Conservation (phyloP, 1,140 invertebrate species). For the Dermatophagoides farinae region DNA sequence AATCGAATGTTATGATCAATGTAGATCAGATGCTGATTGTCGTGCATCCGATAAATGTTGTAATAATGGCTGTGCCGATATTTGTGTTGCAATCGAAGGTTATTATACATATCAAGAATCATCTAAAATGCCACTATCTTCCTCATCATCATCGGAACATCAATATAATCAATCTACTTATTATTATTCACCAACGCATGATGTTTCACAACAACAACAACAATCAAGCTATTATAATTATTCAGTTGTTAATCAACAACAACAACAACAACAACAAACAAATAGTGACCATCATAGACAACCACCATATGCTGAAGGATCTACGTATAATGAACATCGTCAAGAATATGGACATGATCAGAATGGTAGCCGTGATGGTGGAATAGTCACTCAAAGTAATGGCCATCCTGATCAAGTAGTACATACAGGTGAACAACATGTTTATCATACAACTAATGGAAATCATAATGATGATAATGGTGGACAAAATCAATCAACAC, state of each 20-base stretch:
- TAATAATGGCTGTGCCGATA: slow-evolving; percentile 45
- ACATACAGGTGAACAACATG: background rate
- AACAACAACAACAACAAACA: background rate
- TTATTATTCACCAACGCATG: background rate
- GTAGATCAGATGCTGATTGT: slow-evolving; percentile 62
- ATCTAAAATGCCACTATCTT: background rate
- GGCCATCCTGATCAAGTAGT: background rate
- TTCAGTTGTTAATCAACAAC: background rate
- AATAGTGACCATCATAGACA: too few species aligned
- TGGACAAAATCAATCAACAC: too few species aligned
- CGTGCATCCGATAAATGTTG: slow-evolving; percentile 55
- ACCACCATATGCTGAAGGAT: too few species aligned
- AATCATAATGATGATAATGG: too few species aligned
- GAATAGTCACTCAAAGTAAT: background rate
- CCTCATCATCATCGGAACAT: background rate
- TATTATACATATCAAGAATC: background rate
- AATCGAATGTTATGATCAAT: slow-evolving; percentile 49
- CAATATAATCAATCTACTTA: too few species aligned
- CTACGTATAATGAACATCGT: background rate
- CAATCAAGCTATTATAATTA: background rate
- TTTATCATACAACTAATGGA: too few species aligned
- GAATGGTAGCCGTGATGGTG: background rate
- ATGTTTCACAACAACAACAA: background rate
- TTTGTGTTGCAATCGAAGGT: slow-evolving; percentile 40
- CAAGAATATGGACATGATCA: background rate